These are phyloP conservation scores for Mionectes olivaceus DNA, from an alignment of 2,797 vertebrate genomes.

Conservation along the genomic window DNA sequence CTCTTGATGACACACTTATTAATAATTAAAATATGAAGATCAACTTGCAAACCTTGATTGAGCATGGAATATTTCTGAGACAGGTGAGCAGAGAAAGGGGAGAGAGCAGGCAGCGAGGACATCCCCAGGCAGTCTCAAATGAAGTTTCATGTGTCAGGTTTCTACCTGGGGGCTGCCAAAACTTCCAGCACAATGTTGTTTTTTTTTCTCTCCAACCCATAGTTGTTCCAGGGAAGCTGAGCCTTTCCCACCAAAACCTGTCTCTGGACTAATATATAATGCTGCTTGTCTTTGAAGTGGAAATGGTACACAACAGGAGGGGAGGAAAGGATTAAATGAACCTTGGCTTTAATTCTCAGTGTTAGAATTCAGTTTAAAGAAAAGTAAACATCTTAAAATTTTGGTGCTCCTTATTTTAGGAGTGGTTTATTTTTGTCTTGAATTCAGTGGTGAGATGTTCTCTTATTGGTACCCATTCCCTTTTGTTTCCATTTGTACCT, in stretches of 20 bases:
- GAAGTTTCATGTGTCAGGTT: not conserved
- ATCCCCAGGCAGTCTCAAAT: not conserved
- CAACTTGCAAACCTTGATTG: not conserved
- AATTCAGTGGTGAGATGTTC: not conserved
- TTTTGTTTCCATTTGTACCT: not conserved
- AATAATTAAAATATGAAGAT: not conserved
- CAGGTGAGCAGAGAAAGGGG: not conserved
- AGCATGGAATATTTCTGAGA: not conserved
- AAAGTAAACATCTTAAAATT: not conserved
- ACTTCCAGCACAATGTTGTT: rapidly evolving
- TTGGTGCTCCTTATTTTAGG: not conserved
- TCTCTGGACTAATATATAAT: not conserved
- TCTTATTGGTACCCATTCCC: not conserved
- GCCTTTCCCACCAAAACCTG: not conserved
- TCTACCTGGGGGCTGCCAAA: not conserved
- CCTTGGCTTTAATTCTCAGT: not conserved
- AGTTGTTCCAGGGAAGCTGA: not conserved
- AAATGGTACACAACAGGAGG: not conserved
- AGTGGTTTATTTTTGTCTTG: not conserved
- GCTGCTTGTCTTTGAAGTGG: not conserved
- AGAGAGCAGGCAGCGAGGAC: not conserved
- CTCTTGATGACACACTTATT: not conserved
- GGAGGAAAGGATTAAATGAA: not conserved
- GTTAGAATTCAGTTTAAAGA: not conserved
- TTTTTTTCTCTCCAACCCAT: not conserved